Evolutionary conservation across 2,888 invertebrate species (phyloP).

Genomic region (Portevinia maculata): DNA sequence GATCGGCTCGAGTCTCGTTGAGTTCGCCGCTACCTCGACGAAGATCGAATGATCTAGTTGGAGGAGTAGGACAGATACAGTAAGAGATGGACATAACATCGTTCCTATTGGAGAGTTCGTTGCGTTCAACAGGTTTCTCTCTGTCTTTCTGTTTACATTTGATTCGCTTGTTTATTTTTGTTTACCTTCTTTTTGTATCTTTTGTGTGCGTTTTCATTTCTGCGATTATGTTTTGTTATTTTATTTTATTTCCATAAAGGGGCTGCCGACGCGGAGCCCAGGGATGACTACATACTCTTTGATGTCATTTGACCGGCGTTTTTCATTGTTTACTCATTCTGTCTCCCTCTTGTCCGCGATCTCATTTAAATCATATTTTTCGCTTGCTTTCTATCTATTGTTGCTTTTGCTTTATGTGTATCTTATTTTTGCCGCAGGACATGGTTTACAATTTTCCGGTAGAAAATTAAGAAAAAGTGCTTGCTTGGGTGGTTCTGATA

Average conservation of each 20-base stretch:
- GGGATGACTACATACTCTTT: conserved; percentile 28
- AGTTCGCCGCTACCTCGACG: conserved; percentile 43
- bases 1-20: conserved; percentile 71
- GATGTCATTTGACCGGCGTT: conserved; percentile 69
- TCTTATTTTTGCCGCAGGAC: conserved; percentile 8
- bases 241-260: neutral
- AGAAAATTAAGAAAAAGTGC: conserved; percentile 49
- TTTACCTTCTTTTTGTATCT: conserved; percentile 38
- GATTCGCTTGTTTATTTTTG: conserved; percentile 58
- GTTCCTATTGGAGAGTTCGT: conserved; percentile 38
- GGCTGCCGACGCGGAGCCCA: neutral
- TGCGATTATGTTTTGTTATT: conserved; percentile 54
- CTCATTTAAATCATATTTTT: conserved; percentile 60
- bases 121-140: conserved; percentile 62
- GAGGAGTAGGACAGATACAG: conserved; percentile 28
- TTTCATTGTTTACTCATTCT: conserved; percentile 52
- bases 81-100: conserved; percentile 9
- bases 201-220: conserved; percentile 63
- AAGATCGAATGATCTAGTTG: conserved; percentile 62
- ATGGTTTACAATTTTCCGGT: conserved; percentile 52
- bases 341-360: conserved; percentile 31
- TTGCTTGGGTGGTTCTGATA: conserved; percentile 16
- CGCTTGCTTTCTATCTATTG: conserved; percentile 54
- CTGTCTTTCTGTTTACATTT: conserved; percentile 68
- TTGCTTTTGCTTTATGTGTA: conserved; percentile 3